Evolutionary conservation across 30 jellyfish, hydroid and myxozoan genomes (phyloP), one percentile per base, ranked within the genome.

Genomic region (Aurelia coerulea): DNA sequence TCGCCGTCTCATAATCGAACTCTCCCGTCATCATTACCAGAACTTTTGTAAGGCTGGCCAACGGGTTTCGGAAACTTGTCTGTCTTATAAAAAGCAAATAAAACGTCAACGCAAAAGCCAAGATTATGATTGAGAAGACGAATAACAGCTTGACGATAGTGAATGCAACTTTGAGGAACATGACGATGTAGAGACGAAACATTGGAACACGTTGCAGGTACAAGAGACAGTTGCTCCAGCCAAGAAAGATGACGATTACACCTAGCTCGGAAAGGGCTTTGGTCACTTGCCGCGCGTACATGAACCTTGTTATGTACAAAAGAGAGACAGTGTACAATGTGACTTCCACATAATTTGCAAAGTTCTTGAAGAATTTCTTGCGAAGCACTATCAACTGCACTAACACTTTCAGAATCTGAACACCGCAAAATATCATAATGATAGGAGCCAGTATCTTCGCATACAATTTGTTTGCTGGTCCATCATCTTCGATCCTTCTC

Each of bases 11-110:
- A 53, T 37, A 89, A 29, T 83, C 92, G 37, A 89, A 73, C 58
- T 89, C 97, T n/a, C 97, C 97, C 0, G 88, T 75, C 94, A 89
- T 63, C 97, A 89, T 89, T 10, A 89, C 90, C 52, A 78, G 62
- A 29, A 88, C 88, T 54, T 73, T 78, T 41, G 74, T 93, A 64
- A 74, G 49, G 31, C 89, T 62, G 11, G 84, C 75, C 33, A 85
- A 62, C 23, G 81, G 90, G 35, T 19, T 66, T 32, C 84, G 84
- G 58, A 34, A 89, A 5, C 85, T 53, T 15, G 85, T 58, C 56
- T 89, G 93, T 34, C 81, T 74, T 39, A 60, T 56, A 58, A 83
- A 83, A 63, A 89, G 80, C 84, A 81, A 17, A 58, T 73, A 80
- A 33, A 89, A 89, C 2, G 97, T 79, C 33, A 89, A 80, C 33